Percentiles rank a stretch among this genome's conserved stretches.
Evolutionary conservation across 92 coral and sea anemone species (phyloP).

Genomic region (Diadumene lineata): DNA sequence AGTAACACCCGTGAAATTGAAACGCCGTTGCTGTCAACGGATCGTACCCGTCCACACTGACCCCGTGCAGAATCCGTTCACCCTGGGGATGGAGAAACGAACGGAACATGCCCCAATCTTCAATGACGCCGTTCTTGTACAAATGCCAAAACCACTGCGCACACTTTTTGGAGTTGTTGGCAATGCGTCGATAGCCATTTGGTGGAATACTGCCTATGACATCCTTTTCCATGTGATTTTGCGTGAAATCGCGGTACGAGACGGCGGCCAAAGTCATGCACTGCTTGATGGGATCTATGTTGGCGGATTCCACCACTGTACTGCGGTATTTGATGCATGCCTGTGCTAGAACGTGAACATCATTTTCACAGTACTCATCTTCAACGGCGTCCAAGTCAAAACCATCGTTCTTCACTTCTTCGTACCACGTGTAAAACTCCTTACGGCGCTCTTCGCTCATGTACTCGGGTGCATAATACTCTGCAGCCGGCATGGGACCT

Average conservation of each 20-base stretch:
- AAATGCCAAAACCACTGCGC: background rate
- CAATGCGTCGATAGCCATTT: background rate
- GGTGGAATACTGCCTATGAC: background rate
- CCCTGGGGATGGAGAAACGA: background rate
- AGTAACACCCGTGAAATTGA: constrained; percentile 31
- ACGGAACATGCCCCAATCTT: background rate
- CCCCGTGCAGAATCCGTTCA: background rate
- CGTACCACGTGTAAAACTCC: background rate
- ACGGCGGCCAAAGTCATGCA: background rate
- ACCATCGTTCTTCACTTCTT: background rate
- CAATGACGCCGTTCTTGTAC: background rate
- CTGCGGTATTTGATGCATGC: constrained; percentile 5
- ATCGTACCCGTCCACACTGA: constrained; percentile 16
- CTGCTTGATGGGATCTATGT: background rate
- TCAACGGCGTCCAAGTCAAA: constrained; percentile 17
- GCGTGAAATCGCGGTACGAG: background rate
- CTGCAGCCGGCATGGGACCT: background rate
- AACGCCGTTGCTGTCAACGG: constrained; percentile 3
- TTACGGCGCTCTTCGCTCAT: background rate
- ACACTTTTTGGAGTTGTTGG: background rate
- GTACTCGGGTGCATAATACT: background rate
- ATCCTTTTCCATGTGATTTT: background rate
- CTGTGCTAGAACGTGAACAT: constrained; percentile 19
- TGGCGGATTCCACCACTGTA: background rate
- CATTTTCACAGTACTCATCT: constrained; percentile 12